phyloP scores from a whole-genome alignment of 2,113 vertebrate species.

The Equus quagga region DNA sequence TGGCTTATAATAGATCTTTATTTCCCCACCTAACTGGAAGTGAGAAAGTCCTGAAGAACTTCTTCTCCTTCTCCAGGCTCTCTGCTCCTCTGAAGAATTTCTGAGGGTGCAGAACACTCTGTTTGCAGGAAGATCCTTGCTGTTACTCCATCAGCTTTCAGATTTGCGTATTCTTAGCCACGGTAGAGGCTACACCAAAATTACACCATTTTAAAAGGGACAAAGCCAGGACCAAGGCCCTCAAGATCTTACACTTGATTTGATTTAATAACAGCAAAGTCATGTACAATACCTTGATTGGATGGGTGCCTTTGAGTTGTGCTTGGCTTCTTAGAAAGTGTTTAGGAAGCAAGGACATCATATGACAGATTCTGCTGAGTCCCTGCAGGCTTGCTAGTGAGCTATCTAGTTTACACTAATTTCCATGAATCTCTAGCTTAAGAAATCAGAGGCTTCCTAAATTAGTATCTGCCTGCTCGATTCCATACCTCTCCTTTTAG shows the following conservation, averaged over 20 bases:
- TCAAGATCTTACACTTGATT: neutral
- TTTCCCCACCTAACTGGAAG: neutral
- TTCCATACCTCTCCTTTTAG: neutral
- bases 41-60: neutral
- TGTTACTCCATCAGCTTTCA: neutral
- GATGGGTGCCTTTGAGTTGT: neutral
- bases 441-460: neutral
- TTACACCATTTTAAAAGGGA: neutral
- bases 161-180: neutral
- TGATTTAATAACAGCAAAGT: neutral
- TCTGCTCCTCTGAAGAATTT: neutral
- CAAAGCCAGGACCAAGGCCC: neutral
- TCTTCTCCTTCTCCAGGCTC: neutral
- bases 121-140: neutral
- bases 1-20: neutral
- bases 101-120: accelerated
- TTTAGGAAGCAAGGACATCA: neutral
- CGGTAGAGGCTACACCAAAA: neutral
- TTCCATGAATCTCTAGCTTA: neutral
- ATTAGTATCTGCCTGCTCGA: neutral
- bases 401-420: neutral
- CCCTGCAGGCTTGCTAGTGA: neutral
- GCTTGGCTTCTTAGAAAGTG: neutral
- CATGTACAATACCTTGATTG: neutral
- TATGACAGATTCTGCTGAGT: neutral